Percentiles rank a stretch among this genome's conserved stretches.
Evolutionary conservation across 2,888 invertebrate species (phyloP).

Genomic region (Ichneumoninae sp.): DNA sequence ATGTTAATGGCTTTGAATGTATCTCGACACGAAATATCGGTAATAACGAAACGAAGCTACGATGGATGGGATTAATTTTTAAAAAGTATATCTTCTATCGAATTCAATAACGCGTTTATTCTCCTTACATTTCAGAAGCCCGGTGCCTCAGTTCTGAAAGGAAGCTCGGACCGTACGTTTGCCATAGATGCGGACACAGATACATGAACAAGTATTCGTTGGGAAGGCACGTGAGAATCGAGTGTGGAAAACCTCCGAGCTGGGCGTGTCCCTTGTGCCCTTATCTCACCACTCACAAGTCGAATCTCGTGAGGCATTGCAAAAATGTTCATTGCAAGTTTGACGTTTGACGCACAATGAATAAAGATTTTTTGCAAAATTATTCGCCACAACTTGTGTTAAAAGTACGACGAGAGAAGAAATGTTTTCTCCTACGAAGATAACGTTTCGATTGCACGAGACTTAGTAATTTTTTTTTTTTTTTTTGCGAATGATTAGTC

Average conservation of each 20-base stretch:
- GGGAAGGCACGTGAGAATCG: constrained; percentile 75
- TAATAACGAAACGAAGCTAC: background rate
- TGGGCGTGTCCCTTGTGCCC: constrained; percentile 72
- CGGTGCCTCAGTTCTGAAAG: constrained; percentile 6
- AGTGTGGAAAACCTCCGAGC: constrained; percentile 74
- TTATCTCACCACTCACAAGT: constrained; percentile 67
- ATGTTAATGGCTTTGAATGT: constrained; percentile 14
- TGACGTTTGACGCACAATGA: constrained; percentile 21
- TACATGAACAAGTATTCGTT: constrained; percentile 73
- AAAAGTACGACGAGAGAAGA: background rate
- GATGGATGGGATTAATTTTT: background rate
- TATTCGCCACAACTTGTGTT: background rate
- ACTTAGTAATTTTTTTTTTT: background rate
- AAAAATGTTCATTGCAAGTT: constrained; percentile 60
- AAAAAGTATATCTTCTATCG: background rate
- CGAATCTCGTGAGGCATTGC: constrained; percentile 67
- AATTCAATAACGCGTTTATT: constrained; percentile 41
- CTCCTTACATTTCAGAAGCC: constrained; percentile 48
- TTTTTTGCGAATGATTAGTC: constrained; percentile 20
- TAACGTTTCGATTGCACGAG: background rate
- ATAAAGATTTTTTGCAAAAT: constrained; percentile 13
- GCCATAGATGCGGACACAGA: constrained; percentile 74
- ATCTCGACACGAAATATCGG: background rate
- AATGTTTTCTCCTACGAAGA: background rate
- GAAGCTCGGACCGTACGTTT: constrained; percentile 61